These are phyloP conservation scores for Tiliacea citrago DNA, from an alignment of 2,888 invertebrate species.

Conservation along the genomic window DNA sequence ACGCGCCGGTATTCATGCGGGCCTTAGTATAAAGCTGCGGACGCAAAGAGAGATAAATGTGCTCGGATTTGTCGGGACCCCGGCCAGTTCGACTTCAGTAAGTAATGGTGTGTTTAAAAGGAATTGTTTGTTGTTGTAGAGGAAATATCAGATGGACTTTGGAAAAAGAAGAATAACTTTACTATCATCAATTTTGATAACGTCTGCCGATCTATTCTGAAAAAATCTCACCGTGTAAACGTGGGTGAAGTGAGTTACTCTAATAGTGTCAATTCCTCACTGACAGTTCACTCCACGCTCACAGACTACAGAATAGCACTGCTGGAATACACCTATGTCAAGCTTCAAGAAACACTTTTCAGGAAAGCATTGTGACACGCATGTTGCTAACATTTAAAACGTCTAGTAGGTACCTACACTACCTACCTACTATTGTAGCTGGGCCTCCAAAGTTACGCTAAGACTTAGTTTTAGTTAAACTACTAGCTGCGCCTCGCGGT, in stretches of 20 bases:
- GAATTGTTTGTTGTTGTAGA: constrained; percentile 45
- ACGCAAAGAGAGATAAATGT: constrained; percentile 66
- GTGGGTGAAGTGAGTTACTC: too few species aligned
- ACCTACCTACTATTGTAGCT: not conserved
- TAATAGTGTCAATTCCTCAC: too few species aligned
- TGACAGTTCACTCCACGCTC: too few species aligned
- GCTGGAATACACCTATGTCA: too few species aligned
- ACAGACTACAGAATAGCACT: too few species aligned
- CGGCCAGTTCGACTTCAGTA: constrained; percentile 55
- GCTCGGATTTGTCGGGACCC: constrained; percentile 57
- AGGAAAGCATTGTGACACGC: not conserved
- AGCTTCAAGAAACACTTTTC: not conserved
- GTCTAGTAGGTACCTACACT: not conserved
- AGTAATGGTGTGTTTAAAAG: constrained; percentile 57
- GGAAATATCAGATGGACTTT: constrained; percentile 28
- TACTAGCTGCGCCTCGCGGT: too few species aligned
- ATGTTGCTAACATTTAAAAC: not conserved
- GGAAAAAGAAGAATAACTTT: constrained; percentile 8
- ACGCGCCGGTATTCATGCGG: constrained; percentile 72
- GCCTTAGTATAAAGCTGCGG: constrained; percentile 65
- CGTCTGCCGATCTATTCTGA: too few species aligned
- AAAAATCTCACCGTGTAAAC: too few species aligned
- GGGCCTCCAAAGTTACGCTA: not conserved
- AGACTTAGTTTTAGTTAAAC: too few species aligned
- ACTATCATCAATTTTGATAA: constrained; percentile 15